Evolutionary conservation across 2,113 vertebrate species (phyloP).

Genomic region (Dolichotis patagonum): DNA sequence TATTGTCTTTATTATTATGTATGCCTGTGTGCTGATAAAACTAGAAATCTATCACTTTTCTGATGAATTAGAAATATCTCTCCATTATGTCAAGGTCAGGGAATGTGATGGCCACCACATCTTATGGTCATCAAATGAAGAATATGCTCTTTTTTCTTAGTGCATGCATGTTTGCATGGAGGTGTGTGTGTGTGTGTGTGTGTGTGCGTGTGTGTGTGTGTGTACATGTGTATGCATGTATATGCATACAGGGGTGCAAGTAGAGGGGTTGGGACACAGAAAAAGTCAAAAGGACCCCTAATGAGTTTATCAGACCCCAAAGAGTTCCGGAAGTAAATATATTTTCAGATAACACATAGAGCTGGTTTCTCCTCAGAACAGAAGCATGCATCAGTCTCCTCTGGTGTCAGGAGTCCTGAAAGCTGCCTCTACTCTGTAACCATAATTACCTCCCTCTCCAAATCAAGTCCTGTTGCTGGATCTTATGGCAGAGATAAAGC

Average conservation of each 20-base stretch:
- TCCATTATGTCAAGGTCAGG: neutral
- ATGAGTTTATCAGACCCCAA: slow-evolving; percentile 33
- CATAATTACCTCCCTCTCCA: neutral
- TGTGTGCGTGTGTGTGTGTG: neutral
- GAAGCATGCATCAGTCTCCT: neutral
- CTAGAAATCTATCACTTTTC: neutral
- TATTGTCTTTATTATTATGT: neutral
- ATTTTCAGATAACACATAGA: slow-evolving; percentile 19
- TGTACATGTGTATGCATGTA: neutral
- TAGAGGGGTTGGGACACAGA: neutral
- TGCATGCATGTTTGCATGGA: neutral
- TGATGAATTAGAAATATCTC: neutral
- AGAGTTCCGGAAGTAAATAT: neutral
- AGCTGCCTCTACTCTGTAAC: neutral
- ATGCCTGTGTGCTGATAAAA: neutral
- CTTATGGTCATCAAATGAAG: neutral
- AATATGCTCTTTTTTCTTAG: neutral
- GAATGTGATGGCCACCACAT: neutral
- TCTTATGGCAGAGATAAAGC: slow-evolving; percentile 45
- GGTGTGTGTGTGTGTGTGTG: too few species aligned
- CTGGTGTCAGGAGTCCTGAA: neutral
- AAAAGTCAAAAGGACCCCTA: neutral
- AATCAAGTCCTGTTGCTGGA: slow-evolving; percentile 16
- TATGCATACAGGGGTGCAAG: neutral
- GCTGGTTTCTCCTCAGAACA: neutral